Conservation (phyloP, 2,797 vertebrate genomes). For the Sphenodon punctatus region DNA sequence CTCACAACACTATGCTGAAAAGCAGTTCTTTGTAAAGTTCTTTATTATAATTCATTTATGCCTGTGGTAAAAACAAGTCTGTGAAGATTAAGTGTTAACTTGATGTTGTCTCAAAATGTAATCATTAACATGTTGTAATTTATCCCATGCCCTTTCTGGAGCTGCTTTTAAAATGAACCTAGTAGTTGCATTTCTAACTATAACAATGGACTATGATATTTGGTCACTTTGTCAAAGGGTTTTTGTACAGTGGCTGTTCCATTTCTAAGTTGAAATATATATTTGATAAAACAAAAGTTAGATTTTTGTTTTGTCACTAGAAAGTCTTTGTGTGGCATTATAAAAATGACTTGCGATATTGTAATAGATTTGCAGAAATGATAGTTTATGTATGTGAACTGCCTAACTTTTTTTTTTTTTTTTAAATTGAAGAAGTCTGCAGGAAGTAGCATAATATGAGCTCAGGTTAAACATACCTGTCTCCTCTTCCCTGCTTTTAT, state of each 20-base stretch:
- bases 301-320: background rate
- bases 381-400: no score
- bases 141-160: background rate
- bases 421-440: no score
- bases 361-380: no score
- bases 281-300: fast-evolving
- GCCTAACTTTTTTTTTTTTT: no score
- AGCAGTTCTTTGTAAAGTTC: background rate
- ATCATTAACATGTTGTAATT: background rate
- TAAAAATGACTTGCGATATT: no score
- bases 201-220: background rate
- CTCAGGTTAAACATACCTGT: no score
- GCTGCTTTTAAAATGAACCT: background rate
- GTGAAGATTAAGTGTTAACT: background rate
- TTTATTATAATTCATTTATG: fast-evolving
- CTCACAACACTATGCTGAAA: background rate
- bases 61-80: background rate
- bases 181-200: background rate
- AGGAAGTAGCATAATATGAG: no score
- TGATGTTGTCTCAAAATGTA: background rate
- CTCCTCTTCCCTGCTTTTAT: no score
- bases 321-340: background rate
- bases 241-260: background rate
- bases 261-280: background rate
- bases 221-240: background rate